Base-by-base conservation (phyloP, 2,113 vertebrate species). In the Corydoras maculifer region DNA sequence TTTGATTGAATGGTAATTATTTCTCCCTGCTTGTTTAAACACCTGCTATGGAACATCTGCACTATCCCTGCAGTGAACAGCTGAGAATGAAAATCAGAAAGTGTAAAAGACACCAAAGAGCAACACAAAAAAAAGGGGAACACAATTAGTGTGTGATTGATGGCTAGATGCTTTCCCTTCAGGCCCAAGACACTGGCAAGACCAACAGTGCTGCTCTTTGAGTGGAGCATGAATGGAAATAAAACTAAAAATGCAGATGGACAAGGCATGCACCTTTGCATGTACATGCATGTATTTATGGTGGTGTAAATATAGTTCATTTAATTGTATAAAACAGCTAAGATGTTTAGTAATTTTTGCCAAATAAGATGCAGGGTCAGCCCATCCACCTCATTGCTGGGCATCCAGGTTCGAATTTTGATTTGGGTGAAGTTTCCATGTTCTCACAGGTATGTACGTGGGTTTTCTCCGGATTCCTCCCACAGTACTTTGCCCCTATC, bases 21-120 rank as follows among this genome's bases (percentile, higher is more conserved):
- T 77, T 80, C 79, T 84, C 74, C 80, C 79, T 82, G 70, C 65
- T 78, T 76, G 75, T 75, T 77, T 82, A 30, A 53, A 86, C 85
- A 89, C 83, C 89, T 89, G 84, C 83, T 79, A 62, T 77, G 61
- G 74, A 83, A 77, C 65, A 72, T 13, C 86, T 86, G 85, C 83
- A 71, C 67, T 58, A 54, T 70, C 75, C 86, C 84, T 83, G 62
- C 10, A 76, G 68, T 67, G 75, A 82, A 80, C 81, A 87, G 83
- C 82, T 43, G 50, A 50, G n/a, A 55, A 48, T 32, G 48, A 55
- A 13, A 63, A 31, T 54, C 25, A 53, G 64, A 65, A 58, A 62
- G 58, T 57, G 48, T 32, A 57, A 65, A n/a, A 65, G 50, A 64
- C 43, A 18, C 11, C 9, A 63, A 25, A 69, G 66, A 53, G 58